Base-by-base conservation (phyloP, 2,113 vertebrate species). In the Channa maculata region DNA sequence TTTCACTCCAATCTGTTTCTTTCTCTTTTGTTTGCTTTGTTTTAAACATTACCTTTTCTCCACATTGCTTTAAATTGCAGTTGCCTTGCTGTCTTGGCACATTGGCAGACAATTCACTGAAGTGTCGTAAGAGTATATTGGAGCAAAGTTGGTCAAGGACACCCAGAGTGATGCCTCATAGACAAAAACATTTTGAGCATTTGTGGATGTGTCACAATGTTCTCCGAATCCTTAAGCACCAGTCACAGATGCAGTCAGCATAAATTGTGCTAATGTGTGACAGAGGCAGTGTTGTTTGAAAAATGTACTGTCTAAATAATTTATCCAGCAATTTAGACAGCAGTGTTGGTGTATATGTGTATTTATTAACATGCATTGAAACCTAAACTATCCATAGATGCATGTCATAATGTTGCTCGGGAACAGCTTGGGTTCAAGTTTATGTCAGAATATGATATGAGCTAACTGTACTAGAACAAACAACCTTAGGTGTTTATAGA, bases 371-470 rank as follows among this genome's bases (percentile, higher is more conserved):
- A 33, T 34, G 8, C 15, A 5, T 14, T 5, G 24, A 39, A 51
- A 65, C 5, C 11, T 24, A 33, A 41, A 11, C 14, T 15, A 52
- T 45, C 3, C 41, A 14, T 50, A 24, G 75, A 41, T 15, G 62
- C 39, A 68, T 71, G 38, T 50, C 5, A n/a, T 71, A 46, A 61
- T 4, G 50, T 75, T 82, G 79, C 69, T 71, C 74, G 76, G 82
- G 54, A 81, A 71, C 64, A 8, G 54, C 46, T 67, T 58, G 55
- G 61, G 12, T 57, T 69, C 51, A 65, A 59, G 43, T 34, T 46
- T 44, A 43, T 68, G 58, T 65, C 54, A 53, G 12, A 15, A 48
- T 52, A 41, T 15, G 1, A 11, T 57, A n/a, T 12, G 6, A 49
- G 41, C 8, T 24, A 67, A 62, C 14, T 48, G 0, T 3, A 49